Conservation (phyloP, 2,888 invertebrate species). For the Pyrrhia umbra region DNA sequence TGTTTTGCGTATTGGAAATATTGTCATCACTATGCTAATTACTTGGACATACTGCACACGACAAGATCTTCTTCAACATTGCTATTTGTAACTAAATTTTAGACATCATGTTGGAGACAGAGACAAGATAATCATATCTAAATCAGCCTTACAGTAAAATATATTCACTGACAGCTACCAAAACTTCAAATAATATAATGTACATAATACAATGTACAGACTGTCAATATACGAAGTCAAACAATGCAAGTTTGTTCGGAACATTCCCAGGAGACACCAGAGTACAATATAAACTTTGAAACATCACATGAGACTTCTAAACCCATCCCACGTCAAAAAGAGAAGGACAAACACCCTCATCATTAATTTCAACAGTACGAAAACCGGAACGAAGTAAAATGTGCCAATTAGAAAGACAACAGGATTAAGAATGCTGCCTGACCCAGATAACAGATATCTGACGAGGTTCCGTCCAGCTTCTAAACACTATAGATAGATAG, state of each 20-base stretch:
- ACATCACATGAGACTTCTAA: not conserved
- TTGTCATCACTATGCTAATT: slow-evolving; percentile 34
- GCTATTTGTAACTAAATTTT: slow-evolving; percentile 1
- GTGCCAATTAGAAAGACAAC: slow-evolving; percentile 43
- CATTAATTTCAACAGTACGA: slow-evolving; percentile 7
- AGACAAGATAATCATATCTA: not conserved
- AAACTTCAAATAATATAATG: slow-evolving; percentile 7
- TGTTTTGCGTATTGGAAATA: slow-evolving; percentile 11
- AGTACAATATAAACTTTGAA: not conserved
- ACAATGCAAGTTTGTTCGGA: not conserved
- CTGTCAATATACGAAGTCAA: slow-evolving; percentile 1
- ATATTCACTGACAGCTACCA: slow-evolving; percentile 8
- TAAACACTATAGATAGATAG: slow-evolving; percentile 30
- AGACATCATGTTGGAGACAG: not conserved
- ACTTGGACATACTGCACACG: slow-evolving; percentile 12
- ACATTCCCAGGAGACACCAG: not conserved
- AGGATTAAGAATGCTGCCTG: slow-evolving; percentile 44
- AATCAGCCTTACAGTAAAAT: not conserved
- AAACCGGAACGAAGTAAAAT: slow-evolving; percentile 21
- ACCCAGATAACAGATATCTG: slow-evolving; percentile 37
- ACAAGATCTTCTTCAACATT: slow-evolving; percentile 26
- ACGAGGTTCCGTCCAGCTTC: slow-evolving; percentile 23
- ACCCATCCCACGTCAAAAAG: not conserved
- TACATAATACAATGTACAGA: slow-evolving; percentile 11
- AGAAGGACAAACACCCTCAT: not conserved